A percentile compares a stretch with the other conserved stretches of the same genome.
Evolutionary conservation across 2,797 vertebrate genomes (phyloP).

Genomic region (Schizothorax lantsangensis): DNA sequence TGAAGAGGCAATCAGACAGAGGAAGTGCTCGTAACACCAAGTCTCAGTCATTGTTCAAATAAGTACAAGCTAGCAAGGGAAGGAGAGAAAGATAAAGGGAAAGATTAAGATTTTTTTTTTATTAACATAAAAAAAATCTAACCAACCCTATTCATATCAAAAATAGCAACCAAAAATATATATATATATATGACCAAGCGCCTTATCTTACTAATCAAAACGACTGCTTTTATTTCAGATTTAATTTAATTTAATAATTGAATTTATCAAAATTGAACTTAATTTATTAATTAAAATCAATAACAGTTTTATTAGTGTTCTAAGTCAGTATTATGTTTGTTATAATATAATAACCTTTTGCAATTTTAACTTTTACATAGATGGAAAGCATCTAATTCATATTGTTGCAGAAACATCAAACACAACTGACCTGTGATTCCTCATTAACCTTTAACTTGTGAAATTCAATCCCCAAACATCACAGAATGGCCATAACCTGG

Average conservation of each 20-base stretch:
- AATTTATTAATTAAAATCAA: not conserved
- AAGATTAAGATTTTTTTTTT: too few relatives aligned
- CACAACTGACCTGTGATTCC: not conserved
- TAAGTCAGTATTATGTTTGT: not conserved
- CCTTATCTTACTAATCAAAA: not conserved
- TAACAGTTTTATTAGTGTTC: not conserved
- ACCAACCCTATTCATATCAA: not conserved
- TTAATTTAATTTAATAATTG: not conserved
- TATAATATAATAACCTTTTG: not conserved
- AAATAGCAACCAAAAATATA: too few relatives aligned
- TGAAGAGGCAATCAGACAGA: too few relatives aligned
- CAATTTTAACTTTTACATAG: not conserved
- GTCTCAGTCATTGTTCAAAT: too few relatives aligned
- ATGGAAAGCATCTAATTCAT: not conserved
- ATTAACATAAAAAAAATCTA: too few relatives aligned
- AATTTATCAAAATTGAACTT: not conserved
- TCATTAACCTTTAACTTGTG: not conserved
- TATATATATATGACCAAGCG: not conserved
- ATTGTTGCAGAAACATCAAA: not conserved
- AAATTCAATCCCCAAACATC: constrained; percentile 6
- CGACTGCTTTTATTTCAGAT: not conserved
- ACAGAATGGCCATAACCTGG: not conserved
- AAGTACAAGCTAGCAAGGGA: too few relatives aligned
- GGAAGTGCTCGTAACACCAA: too few relatives aligned
- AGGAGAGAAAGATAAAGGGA: too few relatives aligned